phyloP scores from a whole-genome alignment of 2,797 vertebrate genomes.

The Dermochelys coriacea region DNA sequence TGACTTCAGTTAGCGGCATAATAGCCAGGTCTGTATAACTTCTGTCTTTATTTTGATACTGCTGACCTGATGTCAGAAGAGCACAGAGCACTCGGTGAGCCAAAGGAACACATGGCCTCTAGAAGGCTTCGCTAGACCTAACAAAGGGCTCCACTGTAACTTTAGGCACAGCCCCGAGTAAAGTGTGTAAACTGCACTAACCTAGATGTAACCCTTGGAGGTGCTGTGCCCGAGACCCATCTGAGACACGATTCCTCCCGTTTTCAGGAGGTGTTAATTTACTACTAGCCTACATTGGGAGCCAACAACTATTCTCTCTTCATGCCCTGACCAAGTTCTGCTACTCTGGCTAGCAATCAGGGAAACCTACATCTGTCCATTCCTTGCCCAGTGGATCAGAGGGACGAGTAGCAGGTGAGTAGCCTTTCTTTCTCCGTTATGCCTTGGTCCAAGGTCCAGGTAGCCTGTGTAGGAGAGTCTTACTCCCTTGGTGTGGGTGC shows the following conservation, averaged over 20 bases:
- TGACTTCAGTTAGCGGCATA: constrained; percentile 39
- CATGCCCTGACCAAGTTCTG: accelerated
- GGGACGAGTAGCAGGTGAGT: neutral
- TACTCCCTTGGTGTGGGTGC: accelerated
- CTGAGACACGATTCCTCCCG: neutral
- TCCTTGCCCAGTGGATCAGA: neutral
- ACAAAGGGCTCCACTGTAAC: neutral
- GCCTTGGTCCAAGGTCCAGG: neutral
- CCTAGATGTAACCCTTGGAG: accelerated
- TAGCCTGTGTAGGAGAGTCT: neutral
- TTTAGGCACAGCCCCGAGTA: accelerated
- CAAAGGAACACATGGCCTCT: constrained; percentile 1
- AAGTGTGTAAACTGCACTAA: neutral
- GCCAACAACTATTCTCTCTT: neutral
- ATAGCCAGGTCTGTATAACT: neutral
- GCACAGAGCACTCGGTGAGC: neutral
- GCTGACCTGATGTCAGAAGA: neutral
- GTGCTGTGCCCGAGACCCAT: neutral
- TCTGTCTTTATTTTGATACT: constrained; percentile 27
- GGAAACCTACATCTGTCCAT: neutral
- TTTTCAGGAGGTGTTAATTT: neutral
- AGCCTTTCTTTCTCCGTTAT: neutral
- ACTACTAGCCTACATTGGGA: neutral
- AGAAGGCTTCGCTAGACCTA: neutral
- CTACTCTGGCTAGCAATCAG: accelerated